Evolutionary conservation across 2,888 invertebrate genomes (phyloP).

Genomic region (Blera fallax): DNA sequence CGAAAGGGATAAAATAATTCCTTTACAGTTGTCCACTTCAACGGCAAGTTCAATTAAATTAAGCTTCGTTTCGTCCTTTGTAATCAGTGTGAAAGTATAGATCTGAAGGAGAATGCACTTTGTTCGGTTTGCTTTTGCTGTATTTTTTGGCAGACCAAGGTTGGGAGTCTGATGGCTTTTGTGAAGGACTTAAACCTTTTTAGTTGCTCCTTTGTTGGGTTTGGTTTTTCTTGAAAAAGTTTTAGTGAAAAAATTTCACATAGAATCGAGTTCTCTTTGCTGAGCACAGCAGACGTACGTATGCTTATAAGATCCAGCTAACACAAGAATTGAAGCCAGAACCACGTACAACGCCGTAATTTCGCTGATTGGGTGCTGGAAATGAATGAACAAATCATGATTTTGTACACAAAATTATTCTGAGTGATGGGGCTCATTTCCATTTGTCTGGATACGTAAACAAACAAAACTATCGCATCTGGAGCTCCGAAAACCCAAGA

Average conservation of each 20-base stretch:
- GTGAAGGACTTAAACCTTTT: background rate
- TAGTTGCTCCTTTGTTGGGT: background rate
- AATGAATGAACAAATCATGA: too few relatives aligned
- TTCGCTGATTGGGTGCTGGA: too few relatives aligned
- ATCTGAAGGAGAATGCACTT: constrained; percentile 3
- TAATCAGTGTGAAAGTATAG: background rate
- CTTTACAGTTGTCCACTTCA: background rate
- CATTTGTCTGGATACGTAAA: too few relatives aligned
- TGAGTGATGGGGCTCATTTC: too few relatives aligned
- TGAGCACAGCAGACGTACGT: too few relatives aligned
- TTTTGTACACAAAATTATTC: too few relatives aligned
- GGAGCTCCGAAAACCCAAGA: too few relatives aligned
- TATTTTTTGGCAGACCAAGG: background rate
- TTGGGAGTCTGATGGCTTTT: background rate
- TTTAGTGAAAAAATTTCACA: background rate
- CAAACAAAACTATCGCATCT: too few relatives aligned
- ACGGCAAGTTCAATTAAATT: constrained; percentile 10
- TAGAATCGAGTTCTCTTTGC: background rate
- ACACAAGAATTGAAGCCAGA: too few relatives aligned
- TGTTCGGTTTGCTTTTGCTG: background rate
- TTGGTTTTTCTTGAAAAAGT: background rate
- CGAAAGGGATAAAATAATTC: background rate
- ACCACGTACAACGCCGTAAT: too few relatives aligned
- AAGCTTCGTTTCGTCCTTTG: constrained; percentile 6
- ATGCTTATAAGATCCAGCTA: too few relatives aligned